These are phyloP conservation scores for Uromys caudimaculatus DNA, from an alignment of 2,797 vertebrate species.

Conservation along the genomic window DNA sequence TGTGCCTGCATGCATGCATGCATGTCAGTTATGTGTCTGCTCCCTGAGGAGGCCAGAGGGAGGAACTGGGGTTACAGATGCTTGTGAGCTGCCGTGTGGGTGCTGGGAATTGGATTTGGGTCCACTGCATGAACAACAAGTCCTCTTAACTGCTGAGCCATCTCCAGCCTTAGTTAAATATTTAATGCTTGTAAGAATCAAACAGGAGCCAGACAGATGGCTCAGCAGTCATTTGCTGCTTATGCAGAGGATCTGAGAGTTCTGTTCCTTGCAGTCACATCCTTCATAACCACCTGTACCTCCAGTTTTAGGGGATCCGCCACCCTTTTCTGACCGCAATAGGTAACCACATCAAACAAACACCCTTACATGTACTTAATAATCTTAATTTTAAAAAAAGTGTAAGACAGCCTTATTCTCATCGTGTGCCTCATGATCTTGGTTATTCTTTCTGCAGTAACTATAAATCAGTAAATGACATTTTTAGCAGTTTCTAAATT, in stretches of 20 bases:
- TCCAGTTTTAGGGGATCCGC: neutral
- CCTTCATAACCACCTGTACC: neutral
- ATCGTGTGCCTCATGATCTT: neutral
- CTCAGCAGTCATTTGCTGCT: neutral
- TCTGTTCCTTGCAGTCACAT: neutral
- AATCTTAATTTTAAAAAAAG: neutral
- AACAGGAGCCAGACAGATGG: neutral
- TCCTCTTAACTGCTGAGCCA: no score
- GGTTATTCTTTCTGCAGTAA: neutral
- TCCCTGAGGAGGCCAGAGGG: no score
- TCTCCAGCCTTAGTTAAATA: neutral
- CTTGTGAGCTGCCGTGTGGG: no score
- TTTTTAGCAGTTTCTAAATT: slow-evolving; percentile 51
- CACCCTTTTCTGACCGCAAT: neutral
- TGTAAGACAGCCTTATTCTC: neutral
- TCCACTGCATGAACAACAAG: neutral
- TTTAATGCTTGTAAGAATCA: neutral
- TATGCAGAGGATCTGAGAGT: neutral
- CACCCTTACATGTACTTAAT: neutral
- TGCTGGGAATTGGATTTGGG: neutral
- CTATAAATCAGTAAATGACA: slow-evolving; percentile 21
- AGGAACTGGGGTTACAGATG: neutral
- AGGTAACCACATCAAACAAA: neutral
- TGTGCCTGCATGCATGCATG: neutral
- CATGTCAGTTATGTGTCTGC: neutral